These are phyloP conservation scores for Alethe castanea DNA, from an alignment of 2,113 vertebrate genomes.

Conservation along the genomic window DNA sequence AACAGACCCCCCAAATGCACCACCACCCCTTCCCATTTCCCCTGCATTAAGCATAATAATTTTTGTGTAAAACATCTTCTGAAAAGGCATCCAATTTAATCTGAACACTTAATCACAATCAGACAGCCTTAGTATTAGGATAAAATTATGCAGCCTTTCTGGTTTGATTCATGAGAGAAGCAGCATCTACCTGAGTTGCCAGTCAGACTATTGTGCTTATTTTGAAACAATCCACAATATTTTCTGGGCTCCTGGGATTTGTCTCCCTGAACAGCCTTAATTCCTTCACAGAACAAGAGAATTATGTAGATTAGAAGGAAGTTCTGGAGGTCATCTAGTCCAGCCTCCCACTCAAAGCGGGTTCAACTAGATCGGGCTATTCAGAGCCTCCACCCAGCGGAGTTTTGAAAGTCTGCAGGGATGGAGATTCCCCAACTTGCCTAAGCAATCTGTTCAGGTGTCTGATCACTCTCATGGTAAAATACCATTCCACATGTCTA, in stretches of 20 bases:
- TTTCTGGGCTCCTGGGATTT: background rate
- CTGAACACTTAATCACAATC: background rate
- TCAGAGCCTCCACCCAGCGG: background rate
- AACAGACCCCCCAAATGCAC: background rate
- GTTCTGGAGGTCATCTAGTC: background rate
- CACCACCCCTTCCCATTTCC: background rate
- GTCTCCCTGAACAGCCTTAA: background rate
- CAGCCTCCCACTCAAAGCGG: background rate
- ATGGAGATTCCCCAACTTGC: background rate
- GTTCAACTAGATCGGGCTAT: background rate
- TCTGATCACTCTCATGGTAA: background rate
- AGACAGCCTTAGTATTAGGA: background rate
- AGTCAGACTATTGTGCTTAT: background rate
- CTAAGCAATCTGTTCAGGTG: background rate
- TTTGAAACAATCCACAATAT: background rate
- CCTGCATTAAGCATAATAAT: background rate
- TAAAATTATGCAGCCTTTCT: background rate
- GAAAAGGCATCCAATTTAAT: background rate
- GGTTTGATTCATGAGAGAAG: background rate
- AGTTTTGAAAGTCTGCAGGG: constrained; percentile 30
- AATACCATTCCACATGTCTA: background rate
- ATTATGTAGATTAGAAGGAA: background rate
- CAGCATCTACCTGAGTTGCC: background rate
- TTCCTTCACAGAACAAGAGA: background rate
- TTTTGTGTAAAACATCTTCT: background rate